Evolutionary conservation across 2,797 vertebrate genomes (phyloP), one percentile per base, ranked within the genome.

Genomic region (Odontamblyopus rebecca): DNA sequence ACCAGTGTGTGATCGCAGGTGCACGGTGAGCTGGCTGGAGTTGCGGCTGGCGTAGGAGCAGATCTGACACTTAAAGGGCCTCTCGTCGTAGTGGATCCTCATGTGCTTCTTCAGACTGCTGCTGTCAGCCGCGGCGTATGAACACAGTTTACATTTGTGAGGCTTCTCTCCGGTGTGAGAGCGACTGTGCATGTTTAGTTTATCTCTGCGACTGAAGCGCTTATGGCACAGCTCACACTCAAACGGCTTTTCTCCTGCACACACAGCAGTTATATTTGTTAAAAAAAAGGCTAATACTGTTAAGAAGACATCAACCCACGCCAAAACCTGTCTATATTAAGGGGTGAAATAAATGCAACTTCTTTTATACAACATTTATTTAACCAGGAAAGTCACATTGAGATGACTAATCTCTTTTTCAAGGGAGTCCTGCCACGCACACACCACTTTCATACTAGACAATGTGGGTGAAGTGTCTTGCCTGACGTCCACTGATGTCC

Each of bases 11-110:
- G 97, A 99, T 63, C 97, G 94, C 29, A 99, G 96, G 83, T 98
- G 98, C 6, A 99, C 96, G 0, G 97, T 99, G 78, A 99, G 97
- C 84, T 99, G 98, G 92, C 98, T 99, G 81, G 97, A 99, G 94
- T 96, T 99, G 83, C 96, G 96, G 91, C 98, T 99, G 83, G 97
- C 96, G 0, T 99, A 99, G 0, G 98, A 96, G 68, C 98, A 99
- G 90, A 99, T 96, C 93, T 99, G 98, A 84, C 98, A 99, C 62
- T 98, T 98, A 74, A 98, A 99, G n/a, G 98, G 98, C 8, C 97
- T 94, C 77, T 99, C 97, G 0, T 99, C 95, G 0, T 96, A 97
- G 87, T 99, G 98, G 73, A 98, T 98, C 0, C 97, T 94, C 78
- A 98, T 93, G 90, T 99, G 98, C 82, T 99, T 99, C 91, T 96